A percentile compares a stretch with the other conserved stretches of the same genome.
Evolutionary conservation across 2,888 invertebrate species (phyloP).

Genomic region (Thereva unica): DNA sequence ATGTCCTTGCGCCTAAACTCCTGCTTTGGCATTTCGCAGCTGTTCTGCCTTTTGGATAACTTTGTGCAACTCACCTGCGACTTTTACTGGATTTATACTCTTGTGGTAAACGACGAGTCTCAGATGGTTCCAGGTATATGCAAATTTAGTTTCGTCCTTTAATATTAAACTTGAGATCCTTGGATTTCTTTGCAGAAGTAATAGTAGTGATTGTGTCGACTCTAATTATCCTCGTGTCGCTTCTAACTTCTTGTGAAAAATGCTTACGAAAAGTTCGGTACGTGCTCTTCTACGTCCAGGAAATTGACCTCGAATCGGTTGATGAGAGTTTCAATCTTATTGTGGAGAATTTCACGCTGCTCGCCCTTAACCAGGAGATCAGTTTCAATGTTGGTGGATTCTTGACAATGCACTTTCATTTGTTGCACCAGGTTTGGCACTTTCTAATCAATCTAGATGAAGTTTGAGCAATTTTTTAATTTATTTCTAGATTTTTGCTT

Average conservation of each 20-base stretch:
- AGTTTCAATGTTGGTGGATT: constrained; percentile 27
- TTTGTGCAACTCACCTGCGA: constrained; percentile 25
- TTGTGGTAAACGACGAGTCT: constrained; percentile 21
- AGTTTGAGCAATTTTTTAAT: not conserved
- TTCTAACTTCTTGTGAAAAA: constrained; percentile 26
- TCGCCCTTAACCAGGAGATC: constrained; percentile 18
- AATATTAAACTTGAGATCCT: constrained; percentile 6
- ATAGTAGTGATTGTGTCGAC: constrained; percentile 3
- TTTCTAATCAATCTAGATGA: not conserved
- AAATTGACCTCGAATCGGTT: constrained; percentile 24
- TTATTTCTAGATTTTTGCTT: constrained; percentile 29
- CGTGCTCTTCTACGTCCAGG: constrained; percentile 18
- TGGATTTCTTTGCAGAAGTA: constrained; percentile 8
- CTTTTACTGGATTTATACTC: constrained; percentile 22
- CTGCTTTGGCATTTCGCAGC: constrained; percentile 24
- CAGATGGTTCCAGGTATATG: constrained; percentile 17
- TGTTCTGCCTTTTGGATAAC: constrained; percentile 19
- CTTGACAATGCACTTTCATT: constrained; percentile 29
- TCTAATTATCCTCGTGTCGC: constrained; percentile 14
- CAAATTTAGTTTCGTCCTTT: not conserved
- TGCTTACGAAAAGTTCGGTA: constrained; percentile 20
- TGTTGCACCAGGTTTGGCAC: constrained; percentile 26
- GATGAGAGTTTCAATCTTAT: constrained; percentile 24
- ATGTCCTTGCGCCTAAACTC: constrained; percentile 20
- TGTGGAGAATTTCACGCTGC: constrained; percentile 26